phyloP scores from a whole-genome alignment of 2,888 invertebrate genomes.

The Rhogogaster chlorosoma region DNA sequence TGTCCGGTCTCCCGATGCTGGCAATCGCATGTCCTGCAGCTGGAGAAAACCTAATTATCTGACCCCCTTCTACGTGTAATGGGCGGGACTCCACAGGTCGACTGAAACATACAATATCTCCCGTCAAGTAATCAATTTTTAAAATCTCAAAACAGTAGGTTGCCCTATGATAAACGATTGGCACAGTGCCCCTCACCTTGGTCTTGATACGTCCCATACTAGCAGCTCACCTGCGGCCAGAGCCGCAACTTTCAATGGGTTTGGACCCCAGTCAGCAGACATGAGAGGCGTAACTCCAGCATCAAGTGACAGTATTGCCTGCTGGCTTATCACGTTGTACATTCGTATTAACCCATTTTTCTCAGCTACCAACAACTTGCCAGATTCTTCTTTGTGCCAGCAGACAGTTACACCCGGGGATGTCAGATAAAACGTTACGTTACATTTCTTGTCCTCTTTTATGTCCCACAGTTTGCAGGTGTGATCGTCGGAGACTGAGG shows the following conservation, averaged over 20 bases:
- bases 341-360: constrained; percentile 87
- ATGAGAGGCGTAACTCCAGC: constrained; percentile 82
- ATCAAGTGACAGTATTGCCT: constrained; percentile 84
- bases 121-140: constrained; percentile 39
- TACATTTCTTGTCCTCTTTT: constrained; percentile 79
- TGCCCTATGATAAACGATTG: constrained; percentile 22
- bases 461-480: constrained; percentile 85
- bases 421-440: constrained; percentile 82
- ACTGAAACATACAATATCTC: constrained; percentile 74
- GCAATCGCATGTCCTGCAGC: constrained; percentile 83
- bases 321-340: constrained; percentile 85
- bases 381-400: constrained; percentile 86
- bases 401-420: constrained; percentile 85
- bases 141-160: constrained; percentile 31
- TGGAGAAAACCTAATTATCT: constrained; percentile 82
- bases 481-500: constrained; percentile 89
- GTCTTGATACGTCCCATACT: constrained; percentile 84
- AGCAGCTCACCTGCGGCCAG: constrained; percentile 84
- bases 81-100: constrained; percentile 81
- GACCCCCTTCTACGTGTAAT: constrained; percentile 84
- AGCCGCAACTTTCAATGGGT: constrained; percentile 82
- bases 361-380: constrained; percentile 87
- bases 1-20: constrained; percentile 84
- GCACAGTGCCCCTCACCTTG: constrained; percentile 79
- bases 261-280: constrained; percentile 86